These are phyloP conservation scores for Lepisosteus osseus DNA, from an alignment of 2,113 vertebrate genomes.

Conservation along the genomic window DNA sequence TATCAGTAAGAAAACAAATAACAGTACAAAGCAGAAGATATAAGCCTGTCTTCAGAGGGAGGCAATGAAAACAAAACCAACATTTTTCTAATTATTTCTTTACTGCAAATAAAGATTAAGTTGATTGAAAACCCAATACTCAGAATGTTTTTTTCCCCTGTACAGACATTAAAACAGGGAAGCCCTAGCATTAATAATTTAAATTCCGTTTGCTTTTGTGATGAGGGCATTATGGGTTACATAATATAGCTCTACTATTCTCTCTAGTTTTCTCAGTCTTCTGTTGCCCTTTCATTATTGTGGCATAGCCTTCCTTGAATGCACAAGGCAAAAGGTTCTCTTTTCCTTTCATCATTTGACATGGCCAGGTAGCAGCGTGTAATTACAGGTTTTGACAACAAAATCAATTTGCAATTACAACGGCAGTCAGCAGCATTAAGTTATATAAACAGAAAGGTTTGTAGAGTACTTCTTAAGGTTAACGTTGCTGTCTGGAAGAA, in stretches of 20 bases:
- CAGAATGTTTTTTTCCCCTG: slow-evolving; percentile 7
- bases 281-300: not conserved
- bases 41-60: no score
- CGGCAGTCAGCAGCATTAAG: slow-evolving; percentile 37
- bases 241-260: slow-evolving; percentile 37
- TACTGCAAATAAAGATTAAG: no score
- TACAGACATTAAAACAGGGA: slow-evolving; percentile 50
- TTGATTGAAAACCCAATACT: slow-evolving; percentile 1
- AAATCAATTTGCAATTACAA: slow-evolving; percentile 55
- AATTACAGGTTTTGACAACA: slow-evolving; percentile 44
- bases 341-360: slow-evolving; percentile 23
- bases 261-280: slow-evolving; percentile 1
- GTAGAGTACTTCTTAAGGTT: slow-evolving; percentile 29
- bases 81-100: no score
- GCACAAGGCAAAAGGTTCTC: no score
- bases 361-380: slow-evolving; percentile 30
- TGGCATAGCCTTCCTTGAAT: not conserved
- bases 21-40: no score
- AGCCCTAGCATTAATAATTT: slow-evolving; percentile 60
- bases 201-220: slow-evolving; percentile 30
- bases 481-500: slow-evolving; percentile 38
- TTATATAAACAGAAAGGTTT: slow-evolving; percentile 28
- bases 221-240: slow-evolving; percentile 42
- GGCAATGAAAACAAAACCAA: no score
- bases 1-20: no score